Evolutionary conservation across 2,888 invertebrate genomes (phyloP).

Genomic region (Rhingia rostrata): DNA sequence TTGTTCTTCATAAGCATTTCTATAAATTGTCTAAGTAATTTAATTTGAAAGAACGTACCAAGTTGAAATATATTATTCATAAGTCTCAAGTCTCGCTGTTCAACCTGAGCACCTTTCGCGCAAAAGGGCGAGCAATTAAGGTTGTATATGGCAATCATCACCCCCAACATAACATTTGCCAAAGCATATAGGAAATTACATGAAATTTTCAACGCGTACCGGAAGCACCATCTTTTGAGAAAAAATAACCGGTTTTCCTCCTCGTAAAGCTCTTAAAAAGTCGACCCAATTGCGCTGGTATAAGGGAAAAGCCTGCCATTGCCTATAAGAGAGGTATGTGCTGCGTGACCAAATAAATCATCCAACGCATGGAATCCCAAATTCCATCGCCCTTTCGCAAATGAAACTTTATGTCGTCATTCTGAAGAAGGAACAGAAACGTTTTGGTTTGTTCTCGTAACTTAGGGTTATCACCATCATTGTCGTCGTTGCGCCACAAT

Average conservation of each 20-base stretch:
- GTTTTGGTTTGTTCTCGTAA: neutral
- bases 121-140: neutral
- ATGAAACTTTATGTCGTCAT: conserved; percentile 59
- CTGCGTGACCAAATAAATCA: conserved; percentile 66
- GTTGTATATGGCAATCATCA: conserved; percentile 11
- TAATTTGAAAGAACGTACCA: conserved; percentile 44
- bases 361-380: conserved; percentile 49
- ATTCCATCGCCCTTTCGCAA: conserved; percentile 61
- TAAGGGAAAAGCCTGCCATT: conserved; percentile 42
- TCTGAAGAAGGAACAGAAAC: conserved; percentile 15
- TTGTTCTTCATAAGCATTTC: conserved; percentile 28
- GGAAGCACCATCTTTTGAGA: neutral
- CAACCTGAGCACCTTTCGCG: neutral
- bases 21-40: conserved; percentile 48
- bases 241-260: conserved; percentile 11
- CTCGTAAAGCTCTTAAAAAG: conserved; percentile 41
- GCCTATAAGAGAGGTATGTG: conserved; percentile 7
- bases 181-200: conserved; percentile 39
- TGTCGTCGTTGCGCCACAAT: conserved; percentile 2
- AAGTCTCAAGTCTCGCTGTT: conserved; percentile 12
- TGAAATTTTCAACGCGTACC: conserved; percentile 25
- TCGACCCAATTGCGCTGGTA: neutral
- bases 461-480: neutral
- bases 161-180: conserved; percentile 9
- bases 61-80: conserved; percentile 41